Base-by-base conservation (phyloP, 2,797 vertebrate species). In the Numenius phaeopus region DNA sequence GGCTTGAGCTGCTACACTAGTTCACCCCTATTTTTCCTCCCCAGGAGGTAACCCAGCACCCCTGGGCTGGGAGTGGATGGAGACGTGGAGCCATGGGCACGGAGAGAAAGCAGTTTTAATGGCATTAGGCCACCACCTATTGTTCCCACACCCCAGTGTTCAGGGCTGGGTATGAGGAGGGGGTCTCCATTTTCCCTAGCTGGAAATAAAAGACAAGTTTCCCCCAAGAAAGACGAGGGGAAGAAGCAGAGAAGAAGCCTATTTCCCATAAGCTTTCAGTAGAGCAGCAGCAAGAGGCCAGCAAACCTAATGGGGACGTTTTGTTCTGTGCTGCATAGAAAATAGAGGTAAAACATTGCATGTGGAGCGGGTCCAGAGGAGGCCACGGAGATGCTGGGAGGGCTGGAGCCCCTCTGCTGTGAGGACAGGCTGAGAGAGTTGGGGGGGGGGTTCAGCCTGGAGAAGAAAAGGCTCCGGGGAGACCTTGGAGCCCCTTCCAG, bases 11-110 rank as follows among this genome's bases (percentile, higher is more conserved):
- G 79, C 95, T 84, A 77, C 8, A 0, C 67, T 9, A 79, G 83
- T 87, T 94, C 17, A 1, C 65, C 96, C 95, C 85, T 47, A 37
- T 3, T 96, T 97, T 98, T 97, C 93, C 89, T 77, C 20, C 62
- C 54, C 82, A 47, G 52, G 30, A 87, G 73, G 37, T 55, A 66
- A 73, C 39, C 14, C 71, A 27, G 66, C 47, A 64, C 27, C 27
- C 54, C 20, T 7, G 10, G 8, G 24, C 10, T 77, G 40, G 44
- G 55, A 84, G 44, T 2, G 3, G 34, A 47, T 1, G 1, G 62
- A 76, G 40, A 54, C 1, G 0, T 0, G 7, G 81, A 77, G 58
- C 39, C 42, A 73, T 1, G 2, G 40, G 40, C 32, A 42, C 10
- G 29, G 29, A 59, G 29, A 89, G 47, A 61, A 71, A 64, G 37